Evolutionary conservation across 2,797 vertebrate genomes (phyloP).

Genomic region (Triplophysa yarkandensis): DNA sequence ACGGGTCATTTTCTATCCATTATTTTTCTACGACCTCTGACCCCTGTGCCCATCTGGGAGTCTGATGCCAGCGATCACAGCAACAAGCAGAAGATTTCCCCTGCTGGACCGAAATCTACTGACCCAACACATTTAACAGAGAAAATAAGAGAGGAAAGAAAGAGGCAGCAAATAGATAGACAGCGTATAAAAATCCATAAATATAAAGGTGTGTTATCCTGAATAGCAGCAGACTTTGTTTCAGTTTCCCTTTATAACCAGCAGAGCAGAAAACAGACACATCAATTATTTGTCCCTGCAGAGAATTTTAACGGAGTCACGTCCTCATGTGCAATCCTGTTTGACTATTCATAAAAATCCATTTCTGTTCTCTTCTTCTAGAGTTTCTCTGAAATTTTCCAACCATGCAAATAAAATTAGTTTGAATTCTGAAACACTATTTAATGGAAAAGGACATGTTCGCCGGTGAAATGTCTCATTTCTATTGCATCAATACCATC

Average conservation of each 20-base stretch:
- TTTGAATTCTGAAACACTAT: background rate
- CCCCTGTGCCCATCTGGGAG: background rate
- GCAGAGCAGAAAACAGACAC: slow-evolving; percentile 35
- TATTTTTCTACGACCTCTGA: background rate
- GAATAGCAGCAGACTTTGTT: slow-evolving; percentile 39
- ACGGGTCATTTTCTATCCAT: background rate
- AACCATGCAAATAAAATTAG: slow-evolving; percentile 8
- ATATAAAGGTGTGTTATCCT: slow-evolving; percentile 45
- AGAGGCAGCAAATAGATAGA: slow-evolving; percentile 15
- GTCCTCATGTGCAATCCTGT: slow-evolving; percentile 28
- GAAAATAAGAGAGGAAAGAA: slow-evolving; percentile 2
- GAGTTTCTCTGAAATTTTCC: slow-evolving; percentile 14
- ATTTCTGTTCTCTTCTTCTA: slow-evolving; percentile 12
- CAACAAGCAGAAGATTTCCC: background rate
- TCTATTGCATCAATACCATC: background rate
- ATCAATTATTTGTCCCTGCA: slow-evolving; percentile 29
- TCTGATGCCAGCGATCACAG: background rate
- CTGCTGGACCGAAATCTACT: background rate
- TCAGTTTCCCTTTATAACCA: slow-evolving; percentile 31
- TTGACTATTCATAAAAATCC: slow-evolving; percentile 31
- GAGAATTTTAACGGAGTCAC: slow-evolving; percentile 41
- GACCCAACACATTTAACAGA: background rate
- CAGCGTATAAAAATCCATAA: slow-evolving; percentile 31
- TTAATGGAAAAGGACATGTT: background rate
- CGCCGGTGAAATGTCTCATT: background rate